A percentile compares a stretch with the other conserved stretches of the same genome.
Evolutionary conservation across 2,113 vertebrate species (phyloP).

Genomic region (Morone saxatilis): DNA sequence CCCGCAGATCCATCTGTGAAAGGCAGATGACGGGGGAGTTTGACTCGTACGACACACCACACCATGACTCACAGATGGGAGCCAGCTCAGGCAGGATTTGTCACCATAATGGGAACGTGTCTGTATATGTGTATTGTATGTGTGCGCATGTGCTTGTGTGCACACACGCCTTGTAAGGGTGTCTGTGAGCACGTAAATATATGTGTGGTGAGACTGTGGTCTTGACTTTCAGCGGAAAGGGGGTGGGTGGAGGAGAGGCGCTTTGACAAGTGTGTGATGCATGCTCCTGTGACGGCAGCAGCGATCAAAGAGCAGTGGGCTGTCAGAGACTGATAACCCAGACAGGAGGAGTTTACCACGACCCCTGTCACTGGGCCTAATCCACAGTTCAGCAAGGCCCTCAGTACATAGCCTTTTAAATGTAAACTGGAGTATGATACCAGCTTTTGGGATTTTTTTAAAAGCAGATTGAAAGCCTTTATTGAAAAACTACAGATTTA

Average conservation of each 20-base stretch:
- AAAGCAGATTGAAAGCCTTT: not conserved
- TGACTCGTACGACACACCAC: slow-evolving; percentile 72
- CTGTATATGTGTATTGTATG: slow-evolving; percentile 47
- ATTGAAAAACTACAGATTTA: not conserved
- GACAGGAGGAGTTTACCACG: slow-evolving; percentile 58
- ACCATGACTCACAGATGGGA: slow-evolving; percentile 79
- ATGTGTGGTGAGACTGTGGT: slow-evolving; percentile 70
- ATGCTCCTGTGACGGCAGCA: slow-evolving; percentile 77
- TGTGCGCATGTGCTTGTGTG: slow-evolving; percentile 44
- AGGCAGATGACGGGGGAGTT: slow-evolving; percentile 79
- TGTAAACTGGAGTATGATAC: slow-evolving; percentile 3
- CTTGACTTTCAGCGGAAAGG: slow-evolving; percentile 74
- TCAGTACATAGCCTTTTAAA: slow-evolving; percentile 22
- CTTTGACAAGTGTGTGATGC: slow-evolving; percentile 80
- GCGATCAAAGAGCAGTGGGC: slow-evolving; percentile 69
- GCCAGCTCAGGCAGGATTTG: slow-evolving; percentile 79
- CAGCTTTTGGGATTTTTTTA: not conserved
- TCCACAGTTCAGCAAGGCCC: slow-evolving; percentile 39
- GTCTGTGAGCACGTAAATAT: slow-evolving; percentile 60
- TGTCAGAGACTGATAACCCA: slow-evolving; percentile 73
- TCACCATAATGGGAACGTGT: slow-evolving; percentile 78
- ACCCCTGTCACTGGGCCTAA: slow-evolving; percentile 53
- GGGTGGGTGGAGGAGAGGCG: slow-evolving; percentile 75
- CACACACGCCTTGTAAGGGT: slow-evolving; percentile 47
- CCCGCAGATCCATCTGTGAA: slow-evolving; percentile 73